These are phyloP conservation scores for Stenopsyche tienmushanensis DNA, from an alignment of 1,140 invertebrate species.

Conservation along the genomic window DNA sequence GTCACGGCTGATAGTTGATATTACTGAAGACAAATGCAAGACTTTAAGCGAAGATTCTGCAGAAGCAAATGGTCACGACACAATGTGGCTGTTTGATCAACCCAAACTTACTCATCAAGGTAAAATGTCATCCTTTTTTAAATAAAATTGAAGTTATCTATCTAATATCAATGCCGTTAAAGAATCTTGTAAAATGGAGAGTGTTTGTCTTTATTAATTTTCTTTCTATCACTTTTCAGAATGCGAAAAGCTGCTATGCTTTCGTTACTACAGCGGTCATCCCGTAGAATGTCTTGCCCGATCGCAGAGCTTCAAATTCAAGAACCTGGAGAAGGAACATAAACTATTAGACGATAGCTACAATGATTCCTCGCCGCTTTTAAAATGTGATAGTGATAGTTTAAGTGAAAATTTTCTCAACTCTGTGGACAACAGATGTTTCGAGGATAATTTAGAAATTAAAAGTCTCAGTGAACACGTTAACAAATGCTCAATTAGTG, in stretches of 20 bases:
- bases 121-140: too few species aligned
- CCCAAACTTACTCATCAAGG: slow-evolving; percentile 44
- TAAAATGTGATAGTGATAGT: slow-evolving; percentile 27
- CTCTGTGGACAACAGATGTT: slow-evolving; percentile 36
- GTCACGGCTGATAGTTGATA: background rate
- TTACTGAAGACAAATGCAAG: background rate
- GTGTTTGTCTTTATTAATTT: background rate
- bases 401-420: slow-evolving; percentile 15
- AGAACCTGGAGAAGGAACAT: slow-evolving; percentile 49
- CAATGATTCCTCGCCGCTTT: slow-evolving; percentile 20
- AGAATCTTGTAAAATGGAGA: too few species aligned
- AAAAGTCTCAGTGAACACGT: slow-evolving; percentile 54
- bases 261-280: slow-evolving; percentile 56
- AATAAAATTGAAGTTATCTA: background rate
- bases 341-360: slow-evolving; percentile 37
- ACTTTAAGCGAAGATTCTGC: background rate
- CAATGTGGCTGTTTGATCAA: slow-evolving; percentile 58
- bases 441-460: slow-evolving; percentile 48
- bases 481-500: slow-evolving; percentile 58
- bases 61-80: background rate
- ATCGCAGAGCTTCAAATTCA: slow-evolving; percentile 51
- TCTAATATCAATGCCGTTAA: too few species aligned
- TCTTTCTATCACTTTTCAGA: slow-evolving; percentile 46
- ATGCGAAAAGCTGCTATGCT: slow-evolving; percentile 55
- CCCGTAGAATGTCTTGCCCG: slow-evolving; percentile 52